Base-by-base conservation (phyloP, 2,888 invertebrate genomes). In the Leistus spinibarbis region DNA sequence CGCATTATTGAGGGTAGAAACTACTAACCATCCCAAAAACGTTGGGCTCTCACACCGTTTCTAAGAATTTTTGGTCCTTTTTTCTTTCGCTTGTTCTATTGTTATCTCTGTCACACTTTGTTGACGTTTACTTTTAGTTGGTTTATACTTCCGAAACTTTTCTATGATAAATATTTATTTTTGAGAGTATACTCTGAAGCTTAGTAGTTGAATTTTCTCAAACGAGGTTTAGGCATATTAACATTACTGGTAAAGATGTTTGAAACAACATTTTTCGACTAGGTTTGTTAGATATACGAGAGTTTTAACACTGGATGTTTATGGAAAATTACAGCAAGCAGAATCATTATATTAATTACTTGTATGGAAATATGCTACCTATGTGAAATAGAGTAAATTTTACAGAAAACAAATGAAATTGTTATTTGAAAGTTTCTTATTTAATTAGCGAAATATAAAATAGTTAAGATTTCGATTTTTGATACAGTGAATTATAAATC, bases 1-100 rank as follows among this genome's bases (percentile, higher is more conserved):
- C 84, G 77, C 76, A 65, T 79, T 78, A 79, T 80, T 80, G 82
- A 84, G 84, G 84, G 84, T 84, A 81, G 84, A 78, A 80, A 81
- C 78, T 84, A 84, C 83, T 84, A 84, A 65, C 77, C 82, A 78
- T 79, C 71, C 76, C 76, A 77, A 80, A 78, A 80, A 79, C 74
- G 75, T 72, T 27, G 23, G 20, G 20, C 76, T 76, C 76, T 76
- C 67, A 70, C 74, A 64, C 71, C 67, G 67, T 66, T 70, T 63
- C 76, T 77, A 22, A 68, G 76, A 76, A 77, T 76, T 76, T 65
- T 76, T 76, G 40, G 40, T 40, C 40, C n/a, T 40, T 40, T 40
- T 40, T 40, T 40, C 40, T 40, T 40, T 40, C 10, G 4, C 40
- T 40, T 40, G 10, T 40, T 40, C 10, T 13, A 40, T 40, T 40